Percentiles rank a stretch among this genome's conserved stretches.
phyloP scores from a whole-genome alignment of 2,888 invertebrate species.

The Vesta saturnalis region DNA sequence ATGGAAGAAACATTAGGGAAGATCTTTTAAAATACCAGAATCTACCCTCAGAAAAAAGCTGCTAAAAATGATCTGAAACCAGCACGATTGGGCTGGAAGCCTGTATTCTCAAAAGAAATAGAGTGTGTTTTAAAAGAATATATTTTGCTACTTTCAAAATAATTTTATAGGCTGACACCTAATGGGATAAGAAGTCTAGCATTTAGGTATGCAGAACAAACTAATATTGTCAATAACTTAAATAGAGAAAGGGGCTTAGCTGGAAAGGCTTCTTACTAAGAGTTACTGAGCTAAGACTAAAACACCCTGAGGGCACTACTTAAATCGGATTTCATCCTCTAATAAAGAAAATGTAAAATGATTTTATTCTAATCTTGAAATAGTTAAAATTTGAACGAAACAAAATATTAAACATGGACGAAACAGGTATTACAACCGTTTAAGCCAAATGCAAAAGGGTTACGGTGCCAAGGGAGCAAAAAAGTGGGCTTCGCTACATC shows the following conservation, averaged over 20 bases:
- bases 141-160: constrained; percentile 3
- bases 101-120: no score
- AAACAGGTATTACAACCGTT: background rate
- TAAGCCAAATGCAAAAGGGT: background rate
- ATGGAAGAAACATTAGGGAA: background rate
- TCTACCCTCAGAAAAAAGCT: background rate
- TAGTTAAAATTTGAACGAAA: background rate
- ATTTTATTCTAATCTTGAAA: constrained; percentile 3
- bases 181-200: background rate
- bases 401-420: background rate
- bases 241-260: background rate
- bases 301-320: background rate
- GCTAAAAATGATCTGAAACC: background rate
- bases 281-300: background rate
- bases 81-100: background rate
- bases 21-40: background rate
- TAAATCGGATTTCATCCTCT: background rate
- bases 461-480: background rate
- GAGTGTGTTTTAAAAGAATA: background rate
- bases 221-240: background rate
- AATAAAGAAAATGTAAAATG: background rate
- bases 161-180: constrained; percentile 1
- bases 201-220: constrained; percentile 3
- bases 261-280: background rate
- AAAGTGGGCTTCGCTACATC: background rate